A percentile compares a stretch with the other conserved stretches of the same genome.
phyloP scores from a whole-genome alignment of 2,797 vertebrate genomes.

The Cossypha polioptera region DNA sequence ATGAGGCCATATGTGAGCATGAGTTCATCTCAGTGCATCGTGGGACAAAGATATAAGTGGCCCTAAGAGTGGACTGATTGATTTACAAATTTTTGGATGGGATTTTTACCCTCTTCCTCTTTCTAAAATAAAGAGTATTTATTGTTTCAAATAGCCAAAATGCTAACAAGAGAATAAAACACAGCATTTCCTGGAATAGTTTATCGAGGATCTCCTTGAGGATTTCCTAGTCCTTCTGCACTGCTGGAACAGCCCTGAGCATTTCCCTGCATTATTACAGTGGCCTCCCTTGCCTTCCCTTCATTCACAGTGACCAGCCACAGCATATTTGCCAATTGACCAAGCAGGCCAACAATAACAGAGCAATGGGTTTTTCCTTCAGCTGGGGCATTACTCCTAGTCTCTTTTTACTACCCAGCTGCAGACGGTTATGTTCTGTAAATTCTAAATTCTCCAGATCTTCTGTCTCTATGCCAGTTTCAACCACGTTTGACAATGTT shows the following conservation, averaged over 20 bases:
- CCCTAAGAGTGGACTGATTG: neutral
- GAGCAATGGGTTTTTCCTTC: neutral
- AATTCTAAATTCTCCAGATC: neutral
- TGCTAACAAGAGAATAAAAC: neutral
- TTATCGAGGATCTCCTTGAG: neutral
- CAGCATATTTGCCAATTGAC: neutral
- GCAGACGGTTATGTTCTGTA: neutral
- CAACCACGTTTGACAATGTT: neutral
- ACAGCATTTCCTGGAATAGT: accelerated
- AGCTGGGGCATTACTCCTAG: neutral
- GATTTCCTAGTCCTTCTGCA: neutral
- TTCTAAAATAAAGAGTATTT: neutral
- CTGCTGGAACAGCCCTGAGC: neutral
- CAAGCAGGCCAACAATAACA: neutral
- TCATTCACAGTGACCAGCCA: neutral
- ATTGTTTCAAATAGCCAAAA: neutral
- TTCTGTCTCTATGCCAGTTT: neutral
- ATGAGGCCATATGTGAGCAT: neutral
- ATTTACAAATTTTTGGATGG: neutral
- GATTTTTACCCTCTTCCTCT: neutral
- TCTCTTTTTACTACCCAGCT: neutral
- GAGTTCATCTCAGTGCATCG: neutral
- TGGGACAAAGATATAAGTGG: neutral
- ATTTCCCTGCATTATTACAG: neutral
- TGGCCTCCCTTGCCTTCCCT: neutral